phyloP scores from a whole-genome alignment of 2,113 vertebrate species.

The Heterochromis multidens region DNA sequence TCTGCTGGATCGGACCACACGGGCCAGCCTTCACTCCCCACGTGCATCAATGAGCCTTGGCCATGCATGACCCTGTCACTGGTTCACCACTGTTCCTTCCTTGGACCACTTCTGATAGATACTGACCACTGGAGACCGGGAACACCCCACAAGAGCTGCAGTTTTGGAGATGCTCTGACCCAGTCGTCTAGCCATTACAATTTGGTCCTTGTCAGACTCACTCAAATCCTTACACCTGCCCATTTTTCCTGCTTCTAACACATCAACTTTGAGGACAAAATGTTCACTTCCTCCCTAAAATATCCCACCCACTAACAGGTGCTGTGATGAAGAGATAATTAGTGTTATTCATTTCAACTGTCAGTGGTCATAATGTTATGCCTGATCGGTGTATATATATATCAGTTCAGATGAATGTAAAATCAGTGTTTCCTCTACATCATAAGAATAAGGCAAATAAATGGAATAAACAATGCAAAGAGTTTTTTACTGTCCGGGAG shows the following conservation, averaged over 20 bases:
- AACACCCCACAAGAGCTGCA: not conserved
- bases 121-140: not conserved
- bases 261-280: not conserved
- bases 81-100: not conserved
- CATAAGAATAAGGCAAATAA: not conserved
- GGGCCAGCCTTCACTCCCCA: not conserved
- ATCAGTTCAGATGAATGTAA: not conserved
- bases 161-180: accelerated
- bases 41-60: not conserved
- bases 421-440: not conserved
- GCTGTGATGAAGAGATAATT: accelerated
- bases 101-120: not conserved
- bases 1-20: not conserved
- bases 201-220: not conserved
- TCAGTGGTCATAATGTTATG: not conserved
- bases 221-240: not conserved
- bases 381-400: not conserved
- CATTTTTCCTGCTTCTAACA: not conserved
- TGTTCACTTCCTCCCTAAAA: not conserved
- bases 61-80: not conserved
- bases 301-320: not conserved
- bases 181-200: not conserved
- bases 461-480: not conserved
- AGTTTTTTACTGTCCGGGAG: not conserved
- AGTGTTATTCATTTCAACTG: not conserved